phyloP scores from a whole-genome alignment of 1,140 invertebrate genomes.

The Vollenhovia emeryi region DNA sequence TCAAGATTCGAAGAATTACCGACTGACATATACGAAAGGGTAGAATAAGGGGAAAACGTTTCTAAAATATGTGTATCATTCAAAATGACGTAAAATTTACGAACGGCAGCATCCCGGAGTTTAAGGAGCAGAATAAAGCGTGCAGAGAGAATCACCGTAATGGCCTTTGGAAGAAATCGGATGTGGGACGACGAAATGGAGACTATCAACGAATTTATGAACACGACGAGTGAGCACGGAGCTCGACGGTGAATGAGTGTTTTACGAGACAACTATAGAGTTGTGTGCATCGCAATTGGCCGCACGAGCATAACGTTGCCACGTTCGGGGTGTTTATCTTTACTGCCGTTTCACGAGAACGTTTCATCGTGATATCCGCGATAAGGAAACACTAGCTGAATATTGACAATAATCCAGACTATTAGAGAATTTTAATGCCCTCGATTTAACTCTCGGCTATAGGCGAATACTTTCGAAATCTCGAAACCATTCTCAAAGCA shows the following conservation, averaged over 20 bases:
- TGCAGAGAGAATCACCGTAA: background rate
- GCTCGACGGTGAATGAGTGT: conserved; percentile 63
- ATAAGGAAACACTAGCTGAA: conserved; percentile 38
- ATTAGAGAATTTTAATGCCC: conserved; percentile 39
- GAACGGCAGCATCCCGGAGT: background rate
- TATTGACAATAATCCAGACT: conserved; percentile 62
- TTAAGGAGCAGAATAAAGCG: background rate
- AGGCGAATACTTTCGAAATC: background rate
- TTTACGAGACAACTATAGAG: conserved; percentile 70
- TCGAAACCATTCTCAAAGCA: background rate
- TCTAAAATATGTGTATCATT: background rate
- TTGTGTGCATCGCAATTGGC: conserved; percentile 52
- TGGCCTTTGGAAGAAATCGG: background rate
- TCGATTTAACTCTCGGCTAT: background rate
- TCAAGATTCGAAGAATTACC: background rate
- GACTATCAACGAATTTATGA: background rate
- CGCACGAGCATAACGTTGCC: conserved; percentile 54
- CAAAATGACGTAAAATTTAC: background rate
- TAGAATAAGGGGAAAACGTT: background rate
- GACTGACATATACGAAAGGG: background rate
- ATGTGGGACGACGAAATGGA: background rate
- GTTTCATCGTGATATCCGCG: conserved; percentile 63
- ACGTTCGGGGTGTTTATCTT: conserved; percentile 71
- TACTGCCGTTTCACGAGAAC: conserved; percentile 64
- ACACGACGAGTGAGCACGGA: background rate